Conservation (phyloP, 2,888 invertebrate genomes). For the Acanthosepion esculentum region DNA sequence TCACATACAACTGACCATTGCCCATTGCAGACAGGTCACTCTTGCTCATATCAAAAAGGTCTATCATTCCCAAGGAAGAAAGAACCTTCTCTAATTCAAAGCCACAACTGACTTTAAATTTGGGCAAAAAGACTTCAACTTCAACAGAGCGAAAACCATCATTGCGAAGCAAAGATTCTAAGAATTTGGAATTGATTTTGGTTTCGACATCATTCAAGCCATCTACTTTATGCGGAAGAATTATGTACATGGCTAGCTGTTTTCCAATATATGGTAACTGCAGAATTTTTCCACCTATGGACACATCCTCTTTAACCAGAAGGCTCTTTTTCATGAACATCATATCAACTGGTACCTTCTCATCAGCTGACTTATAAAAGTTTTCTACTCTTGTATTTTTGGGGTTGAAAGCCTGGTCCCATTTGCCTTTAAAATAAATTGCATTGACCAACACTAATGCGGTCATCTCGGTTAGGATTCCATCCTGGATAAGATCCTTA, state of each 20-base stretch:
- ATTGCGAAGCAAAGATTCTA: background rate
- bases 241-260: constrained; percentile 64
- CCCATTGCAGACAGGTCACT: constrained; percentile 70
- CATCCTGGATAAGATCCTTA: constrained; percentile 82
- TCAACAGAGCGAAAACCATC: background rate
- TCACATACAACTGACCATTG: constrained; percentile 60
- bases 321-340: constrained; percentile 81
- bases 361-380: constrained; percentile 77
- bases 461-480: constrained; percentile 69
- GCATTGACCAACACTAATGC: constrained; percentile 76
- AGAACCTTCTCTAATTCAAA: constrained; percentile 59
- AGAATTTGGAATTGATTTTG: constrained; percentile 50
- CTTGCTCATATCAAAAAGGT: constrained; percentile 59
- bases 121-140: constrained; percentile 48
- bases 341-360: constrained; percentile 79
- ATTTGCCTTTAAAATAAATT: constrained; percentile 77
- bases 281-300: constrained; percentile 84
- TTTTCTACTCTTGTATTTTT: constrained; percentile 75
- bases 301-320: constrained; percentile 75
- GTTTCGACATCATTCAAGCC: constrained; percentile 60
- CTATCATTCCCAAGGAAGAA: constrained; percentile 63
- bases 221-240: constrained; percentile 64
- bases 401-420: constrained; percentile 78
- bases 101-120: constrained; percentile 56
- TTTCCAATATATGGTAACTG: constrained; percentile 81